Evolutionary conservation across 2,888 invertebrate genomes (phyloP), one percentile per base, ranked within the genome.

Genomic region (Bhutanitis thaidina): DNA sequence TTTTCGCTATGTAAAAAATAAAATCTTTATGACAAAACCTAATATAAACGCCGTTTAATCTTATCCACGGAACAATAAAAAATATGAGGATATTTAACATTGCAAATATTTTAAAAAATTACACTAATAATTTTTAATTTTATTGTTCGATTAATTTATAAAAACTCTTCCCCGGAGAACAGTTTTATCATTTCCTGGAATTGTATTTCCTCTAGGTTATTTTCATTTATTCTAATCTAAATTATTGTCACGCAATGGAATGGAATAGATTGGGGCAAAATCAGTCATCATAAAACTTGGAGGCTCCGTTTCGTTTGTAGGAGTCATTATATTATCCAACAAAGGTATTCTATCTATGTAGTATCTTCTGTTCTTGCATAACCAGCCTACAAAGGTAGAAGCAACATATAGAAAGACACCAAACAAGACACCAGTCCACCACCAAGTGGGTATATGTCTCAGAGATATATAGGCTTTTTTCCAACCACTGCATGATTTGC

Each of bases 241-340:
- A 13, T 49, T 43, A 3, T 56, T 35, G 38, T 67, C 58, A 32
- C 55, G 56, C 54, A 72, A 57, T 49, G 67, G 64, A 56, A 74
- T 62, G 9, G 65, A 61, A 54, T 72, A 72, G 43, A 72, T 58
- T 51, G 72, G 67, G 29, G 68, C 64, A 48, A 74, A 76, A 61
- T 80, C 79, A 45, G 75, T 66, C 59, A 78, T 58, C 67, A 77
- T 72, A 43, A 65, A 52, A 32, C 56, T 68, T 7, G 83, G 80
- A 0, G 83, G 75, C 10, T 80, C 80, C 36, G 69, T 77, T 52
- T 79, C 80, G 45, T 62, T 67, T 15, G 60, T 54, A 40, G 63
- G 59, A 25, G 60, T 66, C 13, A 70, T 67, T 1, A 65, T 65
- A 16, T 55, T 61, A 47, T 81, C 77, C 7, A 86, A 64, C 49